phyloP scores from a whole-genome alignment of 1,140 invertebrate genomes.

The Drosophila yakuba region DNA sequence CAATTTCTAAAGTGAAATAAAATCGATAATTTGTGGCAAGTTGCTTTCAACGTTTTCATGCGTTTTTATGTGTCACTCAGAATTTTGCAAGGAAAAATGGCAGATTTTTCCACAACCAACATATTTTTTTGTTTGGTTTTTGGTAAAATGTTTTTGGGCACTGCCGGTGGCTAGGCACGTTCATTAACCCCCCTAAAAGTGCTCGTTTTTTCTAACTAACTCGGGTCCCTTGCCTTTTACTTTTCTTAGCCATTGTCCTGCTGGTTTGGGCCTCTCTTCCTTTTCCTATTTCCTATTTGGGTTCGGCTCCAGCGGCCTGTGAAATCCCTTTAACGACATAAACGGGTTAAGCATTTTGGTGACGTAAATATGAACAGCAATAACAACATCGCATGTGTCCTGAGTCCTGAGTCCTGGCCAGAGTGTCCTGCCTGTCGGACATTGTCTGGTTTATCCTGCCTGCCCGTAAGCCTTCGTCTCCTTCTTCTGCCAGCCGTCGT shows the following conservation, averaged over 20 bases:
- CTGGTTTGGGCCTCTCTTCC: neutral
- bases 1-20: neutral
- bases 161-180: constrained; percentile 36
- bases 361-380: constrained; percentile 54
- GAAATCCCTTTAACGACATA: constrained; percentile 62
- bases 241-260: constrained; percentile 3
- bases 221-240: neutral
- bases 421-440: constrained; percentile 18
- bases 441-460: constrained; percentile 42
- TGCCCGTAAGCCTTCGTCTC: constrained; percentile 19
- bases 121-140: neutral
- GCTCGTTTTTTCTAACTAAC: neutral
- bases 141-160: constrained; percentile 16
- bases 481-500: constrained; percentile 3
- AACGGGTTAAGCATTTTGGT: constrained; percentile 63
- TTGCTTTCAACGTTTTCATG: neutral
- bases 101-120: neutral
- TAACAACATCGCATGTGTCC: constrained; percentile 3
- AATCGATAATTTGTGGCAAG: constrained; percentile 6
- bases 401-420: neutral
- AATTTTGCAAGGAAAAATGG: constrained; percentile 3
- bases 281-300: constrained; percentile 37
- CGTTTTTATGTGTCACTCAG: constrained; percentile 1
- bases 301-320: constrained; percentile 43
- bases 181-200: constrained; percentile 41